Percentiles rank a stretch among this genome's conserved stretches.
Conservation (phyloP, 1,140 invertebrate genomes). For the Amyelois transitella region DNA sequence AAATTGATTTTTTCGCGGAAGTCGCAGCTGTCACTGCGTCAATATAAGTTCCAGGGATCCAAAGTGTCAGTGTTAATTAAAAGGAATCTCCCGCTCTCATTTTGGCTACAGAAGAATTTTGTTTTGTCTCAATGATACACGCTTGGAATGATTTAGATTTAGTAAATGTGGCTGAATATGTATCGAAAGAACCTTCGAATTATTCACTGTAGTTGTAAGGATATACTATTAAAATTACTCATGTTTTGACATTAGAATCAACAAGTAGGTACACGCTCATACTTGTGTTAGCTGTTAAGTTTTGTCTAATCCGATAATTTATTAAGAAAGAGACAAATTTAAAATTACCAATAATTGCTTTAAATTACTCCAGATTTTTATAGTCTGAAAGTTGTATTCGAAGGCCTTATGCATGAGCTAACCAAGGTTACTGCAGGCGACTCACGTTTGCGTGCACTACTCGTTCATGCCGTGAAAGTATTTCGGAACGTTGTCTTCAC, state of each 20-base stretch:
- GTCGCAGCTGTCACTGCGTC: constrained; percentile 41
- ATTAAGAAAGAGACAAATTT: no score
- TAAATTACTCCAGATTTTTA: not conserved
- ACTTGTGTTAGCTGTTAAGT: no score
- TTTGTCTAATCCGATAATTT: no score
- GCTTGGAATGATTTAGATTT: not conserved
- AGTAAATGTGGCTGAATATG: no score
- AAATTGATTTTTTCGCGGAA: constrained; percentile 42
- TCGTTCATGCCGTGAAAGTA: constrained; percentile 60
- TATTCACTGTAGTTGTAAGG: no score
- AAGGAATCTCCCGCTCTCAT: not conserved
- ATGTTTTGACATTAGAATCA: no score
- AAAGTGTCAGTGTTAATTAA: not conserved
- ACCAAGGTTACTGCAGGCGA: constrained; percentile 45
- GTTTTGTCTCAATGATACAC: not conserved
- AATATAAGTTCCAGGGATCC: constrained; percentile 8
- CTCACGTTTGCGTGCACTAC: constrained; percentile 52
- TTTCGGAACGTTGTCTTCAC: constrained; percentile 57
- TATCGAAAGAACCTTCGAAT: no score
- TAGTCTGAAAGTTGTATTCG: constrained; percentile 29
- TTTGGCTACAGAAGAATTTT: not conserved
- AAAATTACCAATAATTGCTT: no score
- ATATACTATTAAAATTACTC: no score
- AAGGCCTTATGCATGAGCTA: constrained; percentile 22
- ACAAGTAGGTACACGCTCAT: no score